Conservation (phyloP, 2,888 invertebrate genomes). For the Sisyra terminalis region DNA sequence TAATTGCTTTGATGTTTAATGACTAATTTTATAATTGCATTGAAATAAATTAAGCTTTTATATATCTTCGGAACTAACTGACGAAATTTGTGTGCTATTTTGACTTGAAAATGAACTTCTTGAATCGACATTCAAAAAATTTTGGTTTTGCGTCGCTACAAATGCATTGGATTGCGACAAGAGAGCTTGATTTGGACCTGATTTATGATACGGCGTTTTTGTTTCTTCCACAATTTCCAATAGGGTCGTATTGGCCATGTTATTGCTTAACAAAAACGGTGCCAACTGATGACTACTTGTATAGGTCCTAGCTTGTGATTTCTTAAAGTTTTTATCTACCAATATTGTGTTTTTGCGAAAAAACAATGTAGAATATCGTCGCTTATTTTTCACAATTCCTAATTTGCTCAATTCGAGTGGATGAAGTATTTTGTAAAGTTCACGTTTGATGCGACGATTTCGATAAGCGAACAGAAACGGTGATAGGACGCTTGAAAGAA, state of each 20-base stretch:
- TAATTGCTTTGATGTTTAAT: too few species aligned
- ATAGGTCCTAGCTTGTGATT: neutral
- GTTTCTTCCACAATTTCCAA: slow-evolving; percentile 10
- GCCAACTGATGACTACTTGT: neutral
- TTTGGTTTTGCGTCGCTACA: slow-evolving; percentile 20
- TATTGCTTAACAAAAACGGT: too few species aligned
- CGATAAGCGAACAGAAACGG: slow-evolving; percentile 65
- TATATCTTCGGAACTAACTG: slow-evolving; percentile 8
- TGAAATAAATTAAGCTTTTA: too few species aligned
- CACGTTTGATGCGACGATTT: slow-evolving; percentile 45
- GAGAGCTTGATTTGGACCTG: slow-evolving; percentile 21
- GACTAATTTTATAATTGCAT: too few species aligned
- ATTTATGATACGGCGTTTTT: slow-evolving; percentile 25
- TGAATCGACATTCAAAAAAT: slow-evolving; percentile 23
- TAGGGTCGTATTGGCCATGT: neutral
- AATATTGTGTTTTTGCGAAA: slow-evolving; percentile 1
- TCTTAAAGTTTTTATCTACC: slow-evolving; percentile 1
- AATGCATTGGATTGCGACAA: slow-evolving; percentile 22
- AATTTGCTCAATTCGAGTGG: slow-evolving; percentile 13
- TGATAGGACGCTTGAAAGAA: slow-evolving; percentile 45
- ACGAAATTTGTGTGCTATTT: slow-evolving; percentile 24
- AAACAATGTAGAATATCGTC: neutral
- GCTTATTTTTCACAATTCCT: slow-evolving; percentile 1
- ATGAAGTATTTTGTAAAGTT: slow-evolving; percentile 33
- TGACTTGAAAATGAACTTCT: slow-evolving; percentile 25